A percentile compares a stretch with the other conserved stretches of the same genome.
These are phyloP conservation scores for Drosophila subquinaria DNA, from an alignment of 2,888 invertebrate species.

Conservation along the genomic window DNA sequence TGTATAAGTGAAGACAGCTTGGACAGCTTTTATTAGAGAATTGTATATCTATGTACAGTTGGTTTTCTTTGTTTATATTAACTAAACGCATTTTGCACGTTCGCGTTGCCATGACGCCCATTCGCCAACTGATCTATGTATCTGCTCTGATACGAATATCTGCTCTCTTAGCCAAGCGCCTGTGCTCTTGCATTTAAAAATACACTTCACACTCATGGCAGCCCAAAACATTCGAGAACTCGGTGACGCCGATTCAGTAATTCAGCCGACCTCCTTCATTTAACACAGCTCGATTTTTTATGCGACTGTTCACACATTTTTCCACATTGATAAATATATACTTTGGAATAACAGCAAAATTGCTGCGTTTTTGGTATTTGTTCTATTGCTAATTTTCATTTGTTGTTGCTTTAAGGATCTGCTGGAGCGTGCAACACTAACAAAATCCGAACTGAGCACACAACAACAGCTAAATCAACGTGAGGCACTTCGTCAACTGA, in stretches of 20 bases:
- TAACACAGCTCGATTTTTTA: slow-evolving; percentile 32
- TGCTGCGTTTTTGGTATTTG: slow-evolving; percentile 50
- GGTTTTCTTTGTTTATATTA: slow-evolving; percentile 42
- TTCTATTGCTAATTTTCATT: slow-evolving; percentile 55
- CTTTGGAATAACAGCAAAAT: slow-evolving; percentile 46
- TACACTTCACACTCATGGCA: slow-evolving; percentile 64
- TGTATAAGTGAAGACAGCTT: background rate
- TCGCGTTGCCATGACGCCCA: slow-evolving; percentile 49
- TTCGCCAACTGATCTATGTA: slow-evolving; percentile 28
- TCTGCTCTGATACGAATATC: slow-evolving; percentile 6
- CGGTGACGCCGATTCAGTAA: slow-evolving; percentile 58
- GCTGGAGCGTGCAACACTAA: slow-evolving; percentile 63
- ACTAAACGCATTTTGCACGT: slow-evolving; percentile 12
- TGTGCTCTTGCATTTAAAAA: slow-evolving; percentile 66
- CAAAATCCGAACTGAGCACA: slow-evolving; percentile 44
- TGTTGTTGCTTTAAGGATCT: slow-evolving; percentile 81
- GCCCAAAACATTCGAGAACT: slow-evolving; percentile 39
- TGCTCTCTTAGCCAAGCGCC: slow-evolving; percentile 18
- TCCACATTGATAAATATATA: slow-evolving; percentile 21
- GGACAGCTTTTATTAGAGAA: no score
- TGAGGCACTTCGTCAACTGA: slow-evolving; percentile 61
- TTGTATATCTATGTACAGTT: no score
- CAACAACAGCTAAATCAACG: slow-evolving; percentile 59
- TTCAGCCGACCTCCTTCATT: slow-evolving; percentile 56
- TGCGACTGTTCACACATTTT: slow-evolving; percentile 1